These are phyloP conservation scores for Prunella strophiata DNA, from an alignment of 2,797 vertebrate species.

Conservation along the genomic window DNA sequence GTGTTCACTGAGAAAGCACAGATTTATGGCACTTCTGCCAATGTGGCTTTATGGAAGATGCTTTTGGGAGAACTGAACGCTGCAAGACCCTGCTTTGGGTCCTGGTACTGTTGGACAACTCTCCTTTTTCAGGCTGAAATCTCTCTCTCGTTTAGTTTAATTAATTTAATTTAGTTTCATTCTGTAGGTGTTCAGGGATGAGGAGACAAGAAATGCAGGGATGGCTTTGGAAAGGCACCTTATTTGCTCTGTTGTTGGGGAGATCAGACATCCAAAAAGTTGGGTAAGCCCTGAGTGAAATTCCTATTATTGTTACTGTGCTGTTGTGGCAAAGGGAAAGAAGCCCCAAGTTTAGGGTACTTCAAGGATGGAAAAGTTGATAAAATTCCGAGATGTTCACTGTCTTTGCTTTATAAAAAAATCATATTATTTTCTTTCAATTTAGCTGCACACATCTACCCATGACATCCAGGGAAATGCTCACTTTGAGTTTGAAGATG, in stretches of 20 bases:
- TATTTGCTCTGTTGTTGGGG: not conserved
- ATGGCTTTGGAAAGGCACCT: not conserved
- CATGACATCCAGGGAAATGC: not conserved
- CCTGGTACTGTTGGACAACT: not conserved
- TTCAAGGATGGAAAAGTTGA: not conserved
- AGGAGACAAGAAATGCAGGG: not conserved
- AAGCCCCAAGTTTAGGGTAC: not conserved
- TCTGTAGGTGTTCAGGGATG: not conserved
- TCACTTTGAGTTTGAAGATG: not conserved
- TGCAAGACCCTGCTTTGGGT: not conserved
- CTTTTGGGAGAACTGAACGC: not conserved
- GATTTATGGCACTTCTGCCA: not conserved
- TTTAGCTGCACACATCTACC: not conserved
- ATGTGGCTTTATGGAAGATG: not conserved
- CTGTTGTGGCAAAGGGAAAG: not conserved
- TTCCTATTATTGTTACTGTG: accelerated
- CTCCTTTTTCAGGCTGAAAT: not conserved
- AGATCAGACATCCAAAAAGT: not conserved
- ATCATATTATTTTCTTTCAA: not conserved
- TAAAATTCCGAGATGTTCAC: not conserved
- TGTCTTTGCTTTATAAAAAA: not conserved
- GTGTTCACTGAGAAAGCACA: not conserved
- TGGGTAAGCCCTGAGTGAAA: not conserved
- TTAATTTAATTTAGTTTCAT: not conserved
- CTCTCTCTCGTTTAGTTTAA: not conserved